Conservation (phyloP, 2,113 vertebrate genomes). For the Nasalis larvatus region DNA sequence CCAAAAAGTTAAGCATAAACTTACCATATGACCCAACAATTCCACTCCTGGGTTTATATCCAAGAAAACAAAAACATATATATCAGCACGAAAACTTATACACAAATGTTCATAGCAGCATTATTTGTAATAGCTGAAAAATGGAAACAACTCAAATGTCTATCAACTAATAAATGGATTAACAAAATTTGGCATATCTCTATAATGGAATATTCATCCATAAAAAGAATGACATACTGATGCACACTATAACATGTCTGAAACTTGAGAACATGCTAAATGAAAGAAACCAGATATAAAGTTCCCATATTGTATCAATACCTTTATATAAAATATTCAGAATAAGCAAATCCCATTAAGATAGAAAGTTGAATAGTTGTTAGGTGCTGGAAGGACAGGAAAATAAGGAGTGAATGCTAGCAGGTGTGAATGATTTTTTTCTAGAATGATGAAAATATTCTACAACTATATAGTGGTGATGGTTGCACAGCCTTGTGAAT, state of each 20-base stretch:
- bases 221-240: neutral
- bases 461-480: no score
- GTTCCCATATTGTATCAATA: no score
- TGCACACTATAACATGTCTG: neutral
- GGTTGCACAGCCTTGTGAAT: no score
- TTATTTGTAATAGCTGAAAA: neutral
- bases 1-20: no score
- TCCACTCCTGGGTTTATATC: neutral
- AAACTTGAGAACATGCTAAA: neutral
- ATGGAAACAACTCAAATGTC: neutral
- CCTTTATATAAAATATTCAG: no score
- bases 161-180: no score
- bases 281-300: no score
- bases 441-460: no score
- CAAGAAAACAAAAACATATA: neutral
- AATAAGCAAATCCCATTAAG: neutral
- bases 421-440: neutral
- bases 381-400: neutral
- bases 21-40: no score
- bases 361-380: neutral
- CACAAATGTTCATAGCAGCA: no score
- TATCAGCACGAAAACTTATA: neutral
- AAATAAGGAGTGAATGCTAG: neutral
- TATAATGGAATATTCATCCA: neutral
- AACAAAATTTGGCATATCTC: no score